Conservation (phyloP, 2,888 invertebrate genomes). For the Steinernema hermaphroditum region DNA sequence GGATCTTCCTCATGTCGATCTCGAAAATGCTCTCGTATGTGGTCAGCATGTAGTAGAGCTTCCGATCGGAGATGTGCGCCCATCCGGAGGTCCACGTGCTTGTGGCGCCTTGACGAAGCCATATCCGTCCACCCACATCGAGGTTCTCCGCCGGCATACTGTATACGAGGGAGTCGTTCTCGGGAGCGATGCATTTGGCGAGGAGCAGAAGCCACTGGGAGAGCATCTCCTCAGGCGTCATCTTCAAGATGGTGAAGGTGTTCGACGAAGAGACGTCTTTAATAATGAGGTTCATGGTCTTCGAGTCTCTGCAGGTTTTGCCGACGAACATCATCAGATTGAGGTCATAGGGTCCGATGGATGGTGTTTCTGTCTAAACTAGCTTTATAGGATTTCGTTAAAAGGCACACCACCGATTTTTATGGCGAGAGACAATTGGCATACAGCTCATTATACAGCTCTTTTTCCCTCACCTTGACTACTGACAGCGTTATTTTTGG, state of each 20-base stretch:
- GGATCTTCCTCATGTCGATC: constrained; percentile 50
- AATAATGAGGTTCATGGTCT: background rate
- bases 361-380: constrained; percentile 38
- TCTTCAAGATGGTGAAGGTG: constrained; percentile 24
- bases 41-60: constrained; percentile 38
- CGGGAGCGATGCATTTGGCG: constrained; percentile 37
- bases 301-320: background rate
- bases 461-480: too few species aligned
- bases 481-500: too few species aligned
- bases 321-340: constrained; percentile 37
- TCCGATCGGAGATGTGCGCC: constrained; percentile 40
- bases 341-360: constrained; percentile 42
- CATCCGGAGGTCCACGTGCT: constrained; percentile 48
- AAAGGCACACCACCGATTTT: too few species aligned
- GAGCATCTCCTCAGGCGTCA: constrained; percentile 48
- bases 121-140: constrained; percentile 52
- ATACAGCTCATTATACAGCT: too few species aligned
- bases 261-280: constrained; percentile 5
- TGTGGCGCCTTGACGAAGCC: constrained; percentile 51
- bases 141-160: constrained; percentile 24
- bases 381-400: too few species aligned
- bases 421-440: too few species aligned
- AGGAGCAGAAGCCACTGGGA: constrained; percentile 50
- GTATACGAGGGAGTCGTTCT: constrained; percentile 10
- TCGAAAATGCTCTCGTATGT: constrained; percentile 41